These are phyloP conservation scores for Chloroclysta siterata DNA, from an alignment of 2,888 invertebrate species.

Conservation along the genomic window DNA sequence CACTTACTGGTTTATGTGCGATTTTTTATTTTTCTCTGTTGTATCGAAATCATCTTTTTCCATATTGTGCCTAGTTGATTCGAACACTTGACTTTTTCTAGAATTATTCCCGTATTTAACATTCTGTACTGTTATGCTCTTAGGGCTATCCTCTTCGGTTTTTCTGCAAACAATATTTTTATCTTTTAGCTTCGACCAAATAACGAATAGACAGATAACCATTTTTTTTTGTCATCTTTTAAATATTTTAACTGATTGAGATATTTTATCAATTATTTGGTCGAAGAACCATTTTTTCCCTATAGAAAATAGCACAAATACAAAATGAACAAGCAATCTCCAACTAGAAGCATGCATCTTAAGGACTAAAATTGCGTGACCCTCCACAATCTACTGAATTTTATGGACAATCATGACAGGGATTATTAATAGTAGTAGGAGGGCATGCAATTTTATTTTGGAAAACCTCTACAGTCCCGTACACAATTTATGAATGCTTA, in stretches of 20 bases:
- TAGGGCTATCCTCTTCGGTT: conserved; percentile 78
- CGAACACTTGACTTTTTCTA: conserved; percentile 88
- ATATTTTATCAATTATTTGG: conserved; percentile 16
- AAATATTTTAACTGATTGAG: neutral
- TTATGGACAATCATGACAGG: too few relatives aligned
- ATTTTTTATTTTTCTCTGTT: conserved; percentile 86
- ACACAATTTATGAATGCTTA: conserved; percentile 23
- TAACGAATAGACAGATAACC: neutral
- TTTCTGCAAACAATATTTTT: conserved; percentile 75
- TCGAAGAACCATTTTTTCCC: conserved; percentile 21
- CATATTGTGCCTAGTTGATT: conserved; percentile 88
- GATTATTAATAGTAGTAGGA: neutral
- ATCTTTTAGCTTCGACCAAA: conserved; percentile 34
- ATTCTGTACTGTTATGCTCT: conserved; percentile 77
- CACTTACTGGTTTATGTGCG: conserved; percentile 77
- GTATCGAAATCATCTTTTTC: conserved; percentile 91
- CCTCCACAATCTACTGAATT: neutral
- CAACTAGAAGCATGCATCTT: conserved; percentile 21
- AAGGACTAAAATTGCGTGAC: neutral
- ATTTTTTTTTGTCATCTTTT: neutral
- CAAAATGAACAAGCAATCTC: conserved; percentile 26
- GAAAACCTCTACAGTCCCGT: conserved; percentile 5
- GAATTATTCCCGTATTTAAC: conserved; percentile 76
- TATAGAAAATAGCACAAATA: conserved; percentile 29
- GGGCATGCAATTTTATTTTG: neutral